Evolutionary conservation across 1,140 invertebrate species (phyloP).

Genomic region (Pseudomyrmex flavicornis): DNA sequence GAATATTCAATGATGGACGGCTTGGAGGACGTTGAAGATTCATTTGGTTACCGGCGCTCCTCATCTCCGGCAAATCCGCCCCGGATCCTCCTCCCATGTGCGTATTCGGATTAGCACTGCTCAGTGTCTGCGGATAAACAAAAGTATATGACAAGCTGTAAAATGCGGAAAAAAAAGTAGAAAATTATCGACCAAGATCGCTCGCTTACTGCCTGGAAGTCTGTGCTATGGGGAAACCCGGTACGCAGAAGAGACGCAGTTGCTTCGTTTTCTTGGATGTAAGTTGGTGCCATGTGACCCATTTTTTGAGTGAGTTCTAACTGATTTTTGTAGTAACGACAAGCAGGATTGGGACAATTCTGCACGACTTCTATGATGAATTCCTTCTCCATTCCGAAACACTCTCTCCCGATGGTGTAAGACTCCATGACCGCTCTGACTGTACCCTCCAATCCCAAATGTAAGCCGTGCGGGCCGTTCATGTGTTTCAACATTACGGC

Average conservation of each 20-base stretch:
- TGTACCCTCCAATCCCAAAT: slow-evolving; percentile 92
- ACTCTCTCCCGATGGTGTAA: slow-evolving; percentile 93
- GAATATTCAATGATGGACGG: slow-evolving; percentile 84
- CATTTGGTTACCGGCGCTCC: slow-evolving; percentile 79
- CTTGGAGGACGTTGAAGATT: slow-evolving; percentile 83
- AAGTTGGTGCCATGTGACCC: slow-evolving; percentile 81
- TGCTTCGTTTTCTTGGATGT: slow-evolving; percentile 82
- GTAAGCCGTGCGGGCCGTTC: slow-evolving; percentile 93
- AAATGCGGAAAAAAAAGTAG: slow-evolving; percentile 12
- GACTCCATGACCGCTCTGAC: slow-evolving; percentile 93
- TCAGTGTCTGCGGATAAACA: slow-evolving; percentile 70
- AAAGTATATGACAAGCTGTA: slow-evolving; percentile 11
- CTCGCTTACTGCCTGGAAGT: slow-evolving; percentile 78
- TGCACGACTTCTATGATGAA: slow-evolving; percentile 95
- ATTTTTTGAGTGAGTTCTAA: slow-evolving; percentile 89
- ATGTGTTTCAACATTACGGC: slow-evolving; percentile 95
- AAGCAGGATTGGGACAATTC: slow-evolving; percentile 94
- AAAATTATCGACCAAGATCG: not conserved
- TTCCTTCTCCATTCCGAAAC: slow-evolving; percentile 95
- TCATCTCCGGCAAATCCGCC: slow-evolving; percentile 80
- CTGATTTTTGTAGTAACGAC: slow-evolving; percentile 94
- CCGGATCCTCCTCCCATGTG: slow-evolving; percentile 77
- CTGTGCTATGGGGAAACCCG: slow-evolving; percentile 80
- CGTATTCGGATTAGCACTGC: slow-evolving; percentile 76
- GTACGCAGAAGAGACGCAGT: slow-evolving; percentile 80